These are phyloP conservation scores for Zaprionus kolodkinae DNA, from an alignment of 1,140 invertebrate species.

Conservation along the genomic window DNA sequence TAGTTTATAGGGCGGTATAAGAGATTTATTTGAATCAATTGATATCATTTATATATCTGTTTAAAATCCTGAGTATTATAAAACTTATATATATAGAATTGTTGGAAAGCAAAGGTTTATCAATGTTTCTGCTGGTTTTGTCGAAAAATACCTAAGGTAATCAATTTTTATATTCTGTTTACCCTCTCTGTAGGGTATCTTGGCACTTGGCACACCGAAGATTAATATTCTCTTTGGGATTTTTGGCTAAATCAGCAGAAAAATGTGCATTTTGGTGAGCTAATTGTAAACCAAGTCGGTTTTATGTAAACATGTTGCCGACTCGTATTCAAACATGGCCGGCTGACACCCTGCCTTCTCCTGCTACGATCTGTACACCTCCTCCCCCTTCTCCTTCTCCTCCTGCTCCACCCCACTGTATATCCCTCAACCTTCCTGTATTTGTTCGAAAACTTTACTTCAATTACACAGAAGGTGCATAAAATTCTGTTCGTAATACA, in stretches of 20 bases:
- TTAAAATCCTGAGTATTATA: no score
- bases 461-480: constrained; percentile 63
- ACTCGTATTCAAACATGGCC: constrained; percentile 76
- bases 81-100: no score
- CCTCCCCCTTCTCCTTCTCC: no score
- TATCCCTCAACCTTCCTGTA: not conserved
- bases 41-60: no score
- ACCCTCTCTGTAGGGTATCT: not conserved
- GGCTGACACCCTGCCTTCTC: constrained; percentile 24
- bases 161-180: no score
- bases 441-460: constrained; percentile 51
- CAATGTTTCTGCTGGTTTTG: no score
- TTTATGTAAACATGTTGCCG: constrained; percentile 83
- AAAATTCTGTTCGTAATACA: constrained; percentile 63
- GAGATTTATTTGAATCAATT: not conserved
- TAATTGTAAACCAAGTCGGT: constrained; percentile 72
- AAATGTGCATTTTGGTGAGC: constrained; percentile 54
- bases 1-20: not conserved
- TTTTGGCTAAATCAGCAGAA: constrained; percentile 57
- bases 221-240: not conserved
- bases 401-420: not conserved
- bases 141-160: no score
- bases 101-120: no score
- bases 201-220: not conserved
- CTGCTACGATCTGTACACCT: not conserved